A percentile compares a stretch with the other conserved stretches of the same genome.
phyloP scores from a whole-genome alignment of 37 sponge, comb jelly and placozoan genomes.

The Lycopodina hypogea region DNA sequence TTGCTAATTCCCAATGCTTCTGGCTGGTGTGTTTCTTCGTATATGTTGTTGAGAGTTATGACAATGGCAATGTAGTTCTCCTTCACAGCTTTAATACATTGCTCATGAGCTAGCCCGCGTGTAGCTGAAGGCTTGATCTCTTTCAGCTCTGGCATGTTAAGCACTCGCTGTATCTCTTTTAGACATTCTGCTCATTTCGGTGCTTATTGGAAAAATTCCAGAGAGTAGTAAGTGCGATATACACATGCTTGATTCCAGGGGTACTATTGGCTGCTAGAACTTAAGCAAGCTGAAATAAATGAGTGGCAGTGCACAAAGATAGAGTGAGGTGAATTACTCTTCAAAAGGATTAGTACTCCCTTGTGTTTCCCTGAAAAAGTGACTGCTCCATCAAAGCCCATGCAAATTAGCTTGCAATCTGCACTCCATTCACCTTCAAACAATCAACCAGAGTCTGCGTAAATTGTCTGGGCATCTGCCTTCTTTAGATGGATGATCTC shows the following conservation, averaged over 20 bases:
- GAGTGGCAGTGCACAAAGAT: conserved; percentile 53
- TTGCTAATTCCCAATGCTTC: neutral
- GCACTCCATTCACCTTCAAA: neutral
- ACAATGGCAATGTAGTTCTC: conserved; percentile 57
- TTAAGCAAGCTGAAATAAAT: conserved; percentile 43
- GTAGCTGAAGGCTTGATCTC: conserved; percentile 55
- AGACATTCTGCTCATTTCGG: conserved; percentile 28
- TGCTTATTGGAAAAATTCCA: conserved; percentile 35
- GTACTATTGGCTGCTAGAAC: conserved; percentile 69
- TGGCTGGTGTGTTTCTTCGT: conserved; percentile 34
- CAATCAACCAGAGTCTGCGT: conserved; percentile 37
- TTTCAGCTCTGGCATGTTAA: conserved; percentile 61
- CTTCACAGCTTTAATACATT: conserved; percentile 67
- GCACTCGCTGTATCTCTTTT: conserved; percentile 34
- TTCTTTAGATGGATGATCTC: conserved; percentile 59
- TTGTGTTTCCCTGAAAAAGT: conserved; percentile 58
- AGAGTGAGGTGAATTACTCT: conserved; percentile 52
- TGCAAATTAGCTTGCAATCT: neutral
- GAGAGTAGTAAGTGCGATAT: conserved; percentile 5
- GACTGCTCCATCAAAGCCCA: conserved; percentile 65
- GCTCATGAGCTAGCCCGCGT: conserved; percentile 68
- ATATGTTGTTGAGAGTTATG: conserved; percentile 3
- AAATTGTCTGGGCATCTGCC: conserved; percentile 43
- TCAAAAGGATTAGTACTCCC: conserved; percentile 44
- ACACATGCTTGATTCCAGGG: conserved; percentile 33